A percentile compares a stretch with the other conserved stretches of the same genome.
Conservation (phyloP, 2,797 vertebrate genomes). For the Hafferia zeledoni region DNA sequence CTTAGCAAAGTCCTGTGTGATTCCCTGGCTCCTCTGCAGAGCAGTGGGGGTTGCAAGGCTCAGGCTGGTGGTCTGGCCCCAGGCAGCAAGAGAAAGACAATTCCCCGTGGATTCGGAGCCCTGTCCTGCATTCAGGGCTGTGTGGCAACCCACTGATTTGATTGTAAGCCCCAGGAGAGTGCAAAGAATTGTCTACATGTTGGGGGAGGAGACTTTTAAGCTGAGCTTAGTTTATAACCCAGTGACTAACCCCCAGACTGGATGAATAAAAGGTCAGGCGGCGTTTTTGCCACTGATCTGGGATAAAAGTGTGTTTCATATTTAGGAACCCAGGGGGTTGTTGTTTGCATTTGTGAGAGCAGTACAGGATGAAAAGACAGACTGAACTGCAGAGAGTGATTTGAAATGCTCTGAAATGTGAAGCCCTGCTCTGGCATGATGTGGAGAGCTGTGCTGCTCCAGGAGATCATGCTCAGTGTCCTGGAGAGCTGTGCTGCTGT, state of each 20-base stretch:
- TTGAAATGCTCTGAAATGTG: not conserved
- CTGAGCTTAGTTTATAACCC: not conserved
- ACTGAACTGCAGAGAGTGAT: not conserved
- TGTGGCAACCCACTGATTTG: not conserved
- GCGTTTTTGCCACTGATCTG: not conserved
- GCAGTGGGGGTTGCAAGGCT: not conserved
- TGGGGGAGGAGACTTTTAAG: not conserved
- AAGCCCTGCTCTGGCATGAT: not conserved
- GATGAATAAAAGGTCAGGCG: not conserved
- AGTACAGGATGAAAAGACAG: not conserved
- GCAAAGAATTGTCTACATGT: not conserved
- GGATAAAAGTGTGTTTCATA: not conserved
- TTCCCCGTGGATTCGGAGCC: not conserved
- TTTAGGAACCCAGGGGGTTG: not conserved
- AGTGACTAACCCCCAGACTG: not conserved
- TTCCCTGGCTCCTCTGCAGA: not conserved
- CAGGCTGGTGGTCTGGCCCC: not conserved
- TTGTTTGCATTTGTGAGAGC: constrained; percentile 24
- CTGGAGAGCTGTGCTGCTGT: not conserved
- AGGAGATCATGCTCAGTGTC: not conserved
- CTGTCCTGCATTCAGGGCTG: not conserved
- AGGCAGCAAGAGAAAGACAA: not conserved
- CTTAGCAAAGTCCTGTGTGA: not conserved
- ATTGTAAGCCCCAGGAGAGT: not conserved
- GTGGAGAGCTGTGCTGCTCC: not conserved